Percentiles rank a stretch among this genome's conserved stretches.
These are phyloP conservation scores for Megalops atlanticus DNA, from an alignment of 2,113 vertebrate species.

Conservation along the genomic window DNA sequence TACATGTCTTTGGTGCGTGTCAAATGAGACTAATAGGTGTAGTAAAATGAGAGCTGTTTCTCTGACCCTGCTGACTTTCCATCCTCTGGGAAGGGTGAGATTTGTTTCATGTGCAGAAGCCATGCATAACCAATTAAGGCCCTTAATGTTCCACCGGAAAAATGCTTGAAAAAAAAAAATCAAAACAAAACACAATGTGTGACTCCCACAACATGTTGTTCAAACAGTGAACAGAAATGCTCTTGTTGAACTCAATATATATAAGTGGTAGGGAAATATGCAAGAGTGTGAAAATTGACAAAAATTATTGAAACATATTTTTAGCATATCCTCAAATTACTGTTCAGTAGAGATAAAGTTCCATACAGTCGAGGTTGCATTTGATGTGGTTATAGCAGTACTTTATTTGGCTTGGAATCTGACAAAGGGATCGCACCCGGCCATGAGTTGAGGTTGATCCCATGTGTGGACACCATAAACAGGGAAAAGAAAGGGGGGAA, in stretches of 20 bases:
- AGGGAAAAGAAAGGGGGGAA: too few species aligned
- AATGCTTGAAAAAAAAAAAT: background rate
- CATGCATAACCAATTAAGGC: slow-evolving; percentile 7
- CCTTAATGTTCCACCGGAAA: background rate
- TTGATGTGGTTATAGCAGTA: too few species aligned
- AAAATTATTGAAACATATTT: too few species aligned
- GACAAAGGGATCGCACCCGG: too few species aligned
- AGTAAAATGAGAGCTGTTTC: background rate
- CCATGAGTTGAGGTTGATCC: too few species aligned
- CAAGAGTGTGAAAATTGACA: too few species aligned
- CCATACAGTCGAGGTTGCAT: too few species aligned
- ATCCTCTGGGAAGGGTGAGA: background rate
- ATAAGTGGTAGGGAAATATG: too few species aligned
- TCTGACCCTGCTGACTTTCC: background rate
- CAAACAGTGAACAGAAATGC: background rate
- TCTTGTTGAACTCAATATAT: background rate
- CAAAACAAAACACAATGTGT: background rate
- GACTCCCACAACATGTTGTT: background rate
- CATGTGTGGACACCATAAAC: too few species aligned
- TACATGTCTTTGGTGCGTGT: background rate
- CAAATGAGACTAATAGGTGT: slow-evolving; percentile 6
- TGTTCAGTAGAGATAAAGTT: too few species aligned
- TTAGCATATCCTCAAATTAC: too few species aligned
- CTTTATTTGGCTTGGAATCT: too few species aligned
- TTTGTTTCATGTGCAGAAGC: background rate